Evolutionary conservation across 2,888 invertebrate species (phyloP).

Genomic region (Lacanobia oleracea): DNA sequence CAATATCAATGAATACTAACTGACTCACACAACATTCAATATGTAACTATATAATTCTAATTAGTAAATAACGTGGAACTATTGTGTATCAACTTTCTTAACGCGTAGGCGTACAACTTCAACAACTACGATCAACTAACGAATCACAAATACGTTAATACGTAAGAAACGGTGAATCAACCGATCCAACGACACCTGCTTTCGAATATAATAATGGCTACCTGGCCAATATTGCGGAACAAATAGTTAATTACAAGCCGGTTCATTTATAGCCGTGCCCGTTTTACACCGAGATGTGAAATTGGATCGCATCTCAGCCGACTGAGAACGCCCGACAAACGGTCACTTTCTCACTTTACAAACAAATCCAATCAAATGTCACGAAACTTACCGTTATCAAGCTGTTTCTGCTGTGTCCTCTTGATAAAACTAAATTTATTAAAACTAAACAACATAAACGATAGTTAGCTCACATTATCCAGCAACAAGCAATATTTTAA

Average conservation of each 20-base stretch:
- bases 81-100: constrained; percentile 73
- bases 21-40: constrained; percentile 54
- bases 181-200: constrained; percentile 76
- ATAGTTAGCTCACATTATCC: constrained; percentile 82
- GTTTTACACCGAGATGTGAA: constrained; percentile 82
- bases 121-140: constrained; percentile 61
- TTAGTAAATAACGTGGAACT: constrained; percentile 57
- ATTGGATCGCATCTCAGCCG: constrained; percentile 83
- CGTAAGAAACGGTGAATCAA: constrained; percentile 76
- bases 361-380: constrained; percentile 86
- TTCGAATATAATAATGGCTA: constrained; percentile 76
- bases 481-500: constrained; percentile 76
- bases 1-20: constrained; percentile 47
- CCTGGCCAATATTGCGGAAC: constrained; percentile 77
- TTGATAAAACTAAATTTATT: constrained; percentile 72
- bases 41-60: constrained; percentile 49
- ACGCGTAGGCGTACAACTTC: constrained; percentile 74
- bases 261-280: constrained; percentile 83
- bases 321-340: constrained; percentile 80
- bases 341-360: constrained; percentile 88
- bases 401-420: constrained; percentile 66
- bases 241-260: constrained; percentile 80
- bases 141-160: constrained; percentile 64
- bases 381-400: constrained; percentile 84
- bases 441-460: constrained; percentile 75